Conservation (phyloP, 2,888 invertebrate species). For the Ornithoptera alexandrae region DNA sequence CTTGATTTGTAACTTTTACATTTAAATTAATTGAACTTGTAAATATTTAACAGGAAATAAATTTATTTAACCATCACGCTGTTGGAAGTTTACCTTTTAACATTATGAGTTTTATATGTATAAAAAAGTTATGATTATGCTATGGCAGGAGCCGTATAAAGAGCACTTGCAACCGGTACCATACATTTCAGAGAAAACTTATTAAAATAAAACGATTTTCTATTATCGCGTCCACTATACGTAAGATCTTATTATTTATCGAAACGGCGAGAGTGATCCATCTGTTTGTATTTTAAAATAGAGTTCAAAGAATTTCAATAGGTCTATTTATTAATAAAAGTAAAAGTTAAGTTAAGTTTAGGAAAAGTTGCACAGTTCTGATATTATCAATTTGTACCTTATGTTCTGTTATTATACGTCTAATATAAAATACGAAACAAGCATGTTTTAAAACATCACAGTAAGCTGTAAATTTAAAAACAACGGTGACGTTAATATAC, state of each 20-base stretch:
- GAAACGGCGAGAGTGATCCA: conserved; percentile 59
- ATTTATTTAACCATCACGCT: too few species aligned
- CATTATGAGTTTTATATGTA: neutral
- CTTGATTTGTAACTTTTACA: too few species aligned
- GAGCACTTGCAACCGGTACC: conserved; percentile 39
- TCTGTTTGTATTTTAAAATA: conserved; percentile 39
- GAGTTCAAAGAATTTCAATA: conserved; percentile 44
- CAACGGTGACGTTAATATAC: conserved; percentile 59
- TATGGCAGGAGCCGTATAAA: neutral
- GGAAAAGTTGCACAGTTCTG: conserved; percentile 20
- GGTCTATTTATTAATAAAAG: conserved; percentile 40
- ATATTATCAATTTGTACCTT: conserved; percentile 45
- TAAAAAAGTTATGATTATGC: neutral
- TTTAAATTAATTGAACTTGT: too few species aligned
- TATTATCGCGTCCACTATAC: conserved; percentile 77
- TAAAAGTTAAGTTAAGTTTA: too few species aligned
- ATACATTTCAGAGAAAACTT: conserved; percentile 65
- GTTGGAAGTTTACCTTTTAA: neutral
- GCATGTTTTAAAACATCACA: conserved; percentile 67
- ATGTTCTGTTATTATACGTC: conserved; percentile 45
- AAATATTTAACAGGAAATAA: too few species aligned
- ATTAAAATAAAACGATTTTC: conserved; percentile 81
- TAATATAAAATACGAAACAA: conserved; percentile 50
- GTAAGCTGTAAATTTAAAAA: conserved; percentile 73
- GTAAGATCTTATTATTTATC: conserved; percentile 78